Evolutionary conservation across 2,113 vertebrate genomes (phyloP).

Genomic region (Rhodinocichla rosea): DNA sequence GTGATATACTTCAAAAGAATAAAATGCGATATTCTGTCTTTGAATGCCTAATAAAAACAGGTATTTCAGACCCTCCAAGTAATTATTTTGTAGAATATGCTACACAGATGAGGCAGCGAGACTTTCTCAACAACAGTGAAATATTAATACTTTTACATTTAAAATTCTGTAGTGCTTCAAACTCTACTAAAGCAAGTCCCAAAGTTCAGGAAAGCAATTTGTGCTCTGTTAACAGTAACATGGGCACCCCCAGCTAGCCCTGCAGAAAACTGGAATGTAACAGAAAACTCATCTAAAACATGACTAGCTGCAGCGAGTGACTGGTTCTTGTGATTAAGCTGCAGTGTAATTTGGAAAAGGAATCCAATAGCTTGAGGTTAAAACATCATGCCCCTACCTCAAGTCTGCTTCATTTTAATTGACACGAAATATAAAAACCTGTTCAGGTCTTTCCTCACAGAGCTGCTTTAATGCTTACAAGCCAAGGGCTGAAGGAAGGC

Average conservation of each 20-base stretch:
- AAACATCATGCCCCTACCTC: neutral
- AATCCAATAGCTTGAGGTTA: conserved; percentile 10
- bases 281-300: conserved; percentile 40
- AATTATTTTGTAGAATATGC: conserved; percentile 63
- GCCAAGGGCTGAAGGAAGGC: neutral
- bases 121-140: conserved; percentile 34
- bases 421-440: conserved; percentile 1
- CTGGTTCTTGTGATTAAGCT: conserved; percentile 42
- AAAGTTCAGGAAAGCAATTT: conserved; percentile 31
- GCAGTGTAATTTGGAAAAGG: conserved; percentile 28
- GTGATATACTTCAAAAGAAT: conserved; percentile 63
- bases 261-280: neutral
- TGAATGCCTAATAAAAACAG: conserved; percentile 64
- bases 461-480: neutral
- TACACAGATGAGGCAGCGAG: neutral
- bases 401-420: conserved; percentile 28
- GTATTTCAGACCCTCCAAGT: conserved; percentile 40
- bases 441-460: neutral
- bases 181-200: conserved; percentile 6
- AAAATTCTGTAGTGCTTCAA: conserved; percentile 31
- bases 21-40: conserved; percentile 56
- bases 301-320: neutral
- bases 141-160: conserved; percentile 48
- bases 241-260: neutral
- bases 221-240: conserved; percentile 18